Conservation (phyloP, 2,888 invertebrate genomes). For the Calephelis perditalis region DNA sequence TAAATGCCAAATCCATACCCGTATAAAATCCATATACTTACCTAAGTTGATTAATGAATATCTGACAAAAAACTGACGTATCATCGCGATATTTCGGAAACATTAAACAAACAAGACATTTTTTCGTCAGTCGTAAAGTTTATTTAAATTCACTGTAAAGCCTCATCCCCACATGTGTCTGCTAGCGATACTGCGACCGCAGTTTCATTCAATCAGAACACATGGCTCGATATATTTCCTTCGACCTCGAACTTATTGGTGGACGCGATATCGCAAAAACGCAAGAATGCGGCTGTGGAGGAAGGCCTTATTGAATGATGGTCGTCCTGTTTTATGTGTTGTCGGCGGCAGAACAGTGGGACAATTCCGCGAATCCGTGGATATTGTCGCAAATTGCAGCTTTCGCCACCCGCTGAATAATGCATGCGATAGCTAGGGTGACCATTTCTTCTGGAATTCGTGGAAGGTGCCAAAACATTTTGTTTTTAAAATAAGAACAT, state of each 20-base stretch:
- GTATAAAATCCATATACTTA: conserved; percentile 1
- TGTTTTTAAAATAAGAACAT: too few relatives aligned
- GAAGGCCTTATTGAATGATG: conserved; percentile 59
- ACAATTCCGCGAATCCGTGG: conserved; percentile 71
- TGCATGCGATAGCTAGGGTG: conserved; percentile 54
- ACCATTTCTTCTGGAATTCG: background rate
- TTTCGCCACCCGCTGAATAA: conserved; percentile 76
- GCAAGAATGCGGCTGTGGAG: too few relatives aligned
- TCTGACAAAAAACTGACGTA: background rate
- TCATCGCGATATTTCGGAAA: conserved; percentile 8
- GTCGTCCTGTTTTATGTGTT: conserved; percentile 68
- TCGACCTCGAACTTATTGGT: too few relatives aligned
- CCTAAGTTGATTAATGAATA: conserved; percentile 4
- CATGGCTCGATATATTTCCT: too few relatives aligned
- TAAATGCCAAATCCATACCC: conserved; percentile 3
- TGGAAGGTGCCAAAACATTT: too few relatives aligned
- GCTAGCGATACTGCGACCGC: too few relatives aligned
- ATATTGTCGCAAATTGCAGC: conserved; percentile 78
- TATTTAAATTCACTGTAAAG: conserved; percentile 54
- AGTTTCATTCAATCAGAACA: too few relatives aligned
- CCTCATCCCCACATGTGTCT: too few relatives aligned
- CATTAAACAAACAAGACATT: conserved; percentile 31
- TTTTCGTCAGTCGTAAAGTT: conserved; percentile 36
- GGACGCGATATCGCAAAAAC: too few relatives aligned
- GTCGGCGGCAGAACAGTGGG: conserved; percentile 67